A percentile compares a stretch with the other conserved stretches of the same genome.
phyloP scores from a whole-genome alignment of 64 coral and sea anemone species.

The Actinia equina region DNA sequence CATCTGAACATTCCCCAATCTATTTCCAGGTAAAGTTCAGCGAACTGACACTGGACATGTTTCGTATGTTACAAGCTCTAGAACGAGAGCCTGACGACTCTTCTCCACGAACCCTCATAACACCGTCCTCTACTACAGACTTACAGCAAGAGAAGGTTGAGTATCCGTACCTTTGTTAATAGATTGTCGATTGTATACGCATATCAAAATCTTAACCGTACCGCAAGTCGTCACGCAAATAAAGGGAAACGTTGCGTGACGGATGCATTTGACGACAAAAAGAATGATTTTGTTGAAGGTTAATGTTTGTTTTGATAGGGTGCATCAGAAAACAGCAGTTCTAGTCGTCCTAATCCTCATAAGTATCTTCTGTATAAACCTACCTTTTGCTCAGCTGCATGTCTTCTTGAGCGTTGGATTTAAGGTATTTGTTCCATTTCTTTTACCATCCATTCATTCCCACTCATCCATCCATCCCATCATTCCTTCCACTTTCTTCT shows the following conservation, averaged over 20 bases:
- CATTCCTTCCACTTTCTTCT: not conserved
- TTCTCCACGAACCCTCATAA: conserved; percentile 66
- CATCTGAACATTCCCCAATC: not conserved
- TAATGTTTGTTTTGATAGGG: not conserved
- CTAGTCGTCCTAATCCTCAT: conserved; percentile 82
- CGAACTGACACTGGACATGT: conserved; percentile 97
- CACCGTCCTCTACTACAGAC: conserved; percentile 39
- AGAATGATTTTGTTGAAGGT: too few relatives aligned
- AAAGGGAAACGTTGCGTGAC: too few relatives aligned
- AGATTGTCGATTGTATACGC: too few relatives aligned
- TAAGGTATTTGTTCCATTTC: conserved; percentile 53
- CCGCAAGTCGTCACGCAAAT: too few relatives aligned
- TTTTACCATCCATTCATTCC: not conserved
- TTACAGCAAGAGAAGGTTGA: conserved; percentile 1
- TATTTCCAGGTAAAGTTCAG: conserved; percentile 88
- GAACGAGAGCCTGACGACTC: conserved; percentile 85
- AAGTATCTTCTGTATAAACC: conserved; percentile 98
- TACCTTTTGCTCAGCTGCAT: conserved; percentile 83
- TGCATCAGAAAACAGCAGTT: not conserved
- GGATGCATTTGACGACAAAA: too few relatives aligned
- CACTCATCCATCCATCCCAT: not conserved
- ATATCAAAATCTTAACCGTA: too few relatives aligned
- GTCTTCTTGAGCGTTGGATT: conserved; percentile 84
- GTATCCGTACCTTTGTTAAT: too few relatives aligned
- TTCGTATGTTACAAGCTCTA: conserved; percentile 95